A percentile compares a stretch with the other conserved stretches of the same genome.
phyloP scores from a whole-genome alignment of 2,113 vertebrate species.

The Paratilapia polleni region DNA sequence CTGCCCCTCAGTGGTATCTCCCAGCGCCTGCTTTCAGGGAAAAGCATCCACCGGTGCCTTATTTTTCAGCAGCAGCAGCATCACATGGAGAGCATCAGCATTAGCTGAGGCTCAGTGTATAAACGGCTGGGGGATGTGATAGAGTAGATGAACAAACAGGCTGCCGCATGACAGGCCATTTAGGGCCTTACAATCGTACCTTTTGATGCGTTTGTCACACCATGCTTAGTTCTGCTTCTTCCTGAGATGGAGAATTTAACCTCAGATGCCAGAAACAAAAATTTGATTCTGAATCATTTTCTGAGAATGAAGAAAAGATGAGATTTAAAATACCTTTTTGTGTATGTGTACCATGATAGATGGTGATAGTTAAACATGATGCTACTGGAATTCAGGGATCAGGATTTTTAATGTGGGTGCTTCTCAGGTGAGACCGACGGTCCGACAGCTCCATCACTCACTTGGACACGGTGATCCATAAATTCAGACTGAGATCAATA shows the following conservation, averaged over 20 bases:
- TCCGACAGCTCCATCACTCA: conserved; percentile 72
- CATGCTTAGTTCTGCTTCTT: conserved; percentile 45
- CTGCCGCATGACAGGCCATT: conserved; percentile 32
- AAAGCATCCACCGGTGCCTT: not conserved
- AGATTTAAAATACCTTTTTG: not conserved
- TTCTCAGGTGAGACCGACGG: conserved; percentile 65
- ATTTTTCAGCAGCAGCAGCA: conserved; percentile 22
- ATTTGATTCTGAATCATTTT: conserved; percentile 21
- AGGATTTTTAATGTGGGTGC: conserved; percentile 43
- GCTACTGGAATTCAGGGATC: conserved; percentile 34
- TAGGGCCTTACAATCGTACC: not conserved
- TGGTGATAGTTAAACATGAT: conserved; percentile 8
- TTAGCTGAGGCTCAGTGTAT: conserved; percentile 51
- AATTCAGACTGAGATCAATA: conserved; percentile 69
- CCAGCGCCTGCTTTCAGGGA: not conserved
- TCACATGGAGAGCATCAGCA: conserved; percentile 54
- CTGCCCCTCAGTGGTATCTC: conserved; percentile 72
- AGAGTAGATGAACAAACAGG: conserved; percentile 52
- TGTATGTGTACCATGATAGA: not conserved
- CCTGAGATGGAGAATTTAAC: conserved; percentile 45
- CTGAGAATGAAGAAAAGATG: conserved; percentile 6
- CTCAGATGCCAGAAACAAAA: conserved; percentile 31
- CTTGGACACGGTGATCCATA: conserved; percentile 69
- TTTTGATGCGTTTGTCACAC: conserved; percentile 38
- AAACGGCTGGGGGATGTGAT: conserved; percentile 41